phyloP scores from a whole-genome alignment of 2,888 invertebrate genomes.

The Cheilosia urbana region DNA sequence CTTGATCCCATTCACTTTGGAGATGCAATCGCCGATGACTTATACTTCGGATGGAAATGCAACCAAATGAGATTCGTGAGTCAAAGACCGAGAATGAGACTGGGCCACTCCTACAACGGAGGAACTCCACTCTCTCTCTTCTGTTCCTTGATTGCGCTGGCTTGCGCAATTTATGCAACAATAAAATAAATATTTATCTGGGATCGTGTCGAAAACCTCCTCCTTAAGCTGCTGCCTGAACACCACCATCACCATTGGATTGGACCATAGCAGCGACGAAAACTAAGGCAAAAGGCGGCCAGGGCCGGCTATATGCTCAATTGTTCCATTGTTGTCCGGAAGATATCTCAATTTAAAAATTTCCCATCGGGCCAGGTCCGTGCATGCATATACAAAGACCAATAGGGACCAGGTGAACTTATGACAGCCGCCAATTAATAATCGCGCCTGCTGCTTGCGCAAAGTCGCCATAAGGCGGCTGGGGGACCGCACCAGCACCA shows the following conservation, averaged over 20 bases:
- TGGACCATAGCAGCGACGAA: background rate
- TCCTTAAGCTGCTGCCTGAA: conserved; percentile 67
- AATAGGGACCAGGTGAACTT: conserved; percentile 77
- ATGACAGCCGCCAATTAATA: conserved; percentile 79
- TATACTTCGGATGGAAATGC: conserved; percentile 48
- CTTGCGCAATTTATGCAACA: conserved; percentile 77
- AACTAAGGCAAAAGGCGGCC: conserved; percentile 31
- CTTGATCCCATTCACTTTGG: conserved; percentile 46
- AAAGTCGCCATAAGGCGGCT: conserved; percentile 58
- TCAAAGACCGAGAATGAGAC: conserved; percentile 12
- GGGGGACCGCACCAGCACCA: background rate
- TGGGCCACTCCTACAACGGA: conserved; percentile 51
- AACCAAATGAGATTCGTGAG: conserved; percentile 70
- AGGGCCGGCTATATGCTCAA: conserved; percentile 24
- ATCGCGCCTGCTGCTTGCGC: conserved; percentile 73
- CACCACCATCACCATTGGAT: conserved; percentile 25
- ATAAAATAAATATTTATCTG: conserved; percentile 83
- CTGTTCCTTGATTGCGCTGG: conserved; percentile 60
- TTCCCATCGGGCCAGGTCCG: conserved; percentile 59
- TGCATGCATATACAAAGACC: conserved; percentile 17
- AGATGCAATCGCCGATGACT: conserved; percentile 47
- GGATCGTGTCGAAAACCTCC: conserved; percentile 83
- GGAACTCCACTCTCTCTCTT: conserved; percentile 32
- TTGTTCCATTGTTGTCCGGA: conserved; percentile 70
- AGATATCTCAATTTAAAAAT: conserved; percentile 73